Conservation (phyloP, 2,113 vertebrate genomes). For the Pachycephala philippinensis region DNA sequence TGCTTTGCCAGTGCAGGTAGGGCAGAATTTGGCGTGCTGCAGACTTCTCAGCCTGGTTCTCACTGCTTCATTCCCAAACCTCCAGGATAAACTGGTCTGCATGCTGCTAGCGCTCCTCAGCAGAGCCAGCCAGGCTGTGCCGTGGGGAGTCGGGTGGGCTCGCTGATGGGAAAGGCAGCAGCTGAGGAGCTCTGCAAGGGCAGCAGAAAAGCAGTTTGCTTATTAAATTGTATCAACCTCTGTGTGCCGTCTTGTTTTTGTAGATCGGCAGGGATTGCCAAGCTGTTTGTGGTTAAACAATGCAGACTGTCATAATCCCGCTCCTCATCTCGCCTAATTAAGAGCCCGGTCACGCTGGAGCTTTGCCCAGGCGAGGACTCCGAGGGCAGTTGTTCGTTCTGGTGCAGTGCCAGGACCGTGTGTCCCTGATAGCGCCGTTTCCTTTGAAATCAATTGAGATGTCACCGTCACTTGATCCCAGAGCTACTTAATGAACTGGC, state of each 20-base stretch:
- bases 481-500: slow-evolving; percentile 54
- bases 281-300: slow-evolving; percentile 31
- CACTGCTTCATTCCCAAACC: fast-evolving
- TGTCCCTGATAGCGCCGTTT: neutral
- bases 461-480: slow-evolving; percentile 43
- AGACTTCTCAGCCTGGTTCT: neutral
- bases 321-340: slow-evolving; percentile 37
- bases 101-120: fast-evolving
- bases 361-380: neutral
- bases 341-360: slow-evolving; percentile 14
- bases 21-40: neutral
- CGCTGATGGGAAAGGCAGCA: neutral
- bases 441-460: slow-evolving; percentile 60
- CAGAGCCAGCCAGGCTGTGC: neutral
- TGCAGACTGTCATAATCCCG: slow-evolving; percentile 15
- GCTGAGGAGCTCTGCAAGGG: neutral
- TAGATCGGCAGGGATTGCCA: neutral
- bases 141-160: fast-evolving
- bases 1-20: neutral
- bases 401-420: neutral
- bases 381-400: neutral
- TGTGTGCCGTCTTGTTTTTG: neutral
- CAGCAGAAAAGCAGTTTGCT: neutral
- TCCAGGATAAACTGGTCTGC: neutral
- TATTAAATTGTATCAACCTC: slow-evolving; percentile 15